Evolutionary conservation across 2,113 vertebrate genomes (phyloP), one percentile per base, ranked within the genome.

Genomic region (Laterallus jamaicensis): DNA sequence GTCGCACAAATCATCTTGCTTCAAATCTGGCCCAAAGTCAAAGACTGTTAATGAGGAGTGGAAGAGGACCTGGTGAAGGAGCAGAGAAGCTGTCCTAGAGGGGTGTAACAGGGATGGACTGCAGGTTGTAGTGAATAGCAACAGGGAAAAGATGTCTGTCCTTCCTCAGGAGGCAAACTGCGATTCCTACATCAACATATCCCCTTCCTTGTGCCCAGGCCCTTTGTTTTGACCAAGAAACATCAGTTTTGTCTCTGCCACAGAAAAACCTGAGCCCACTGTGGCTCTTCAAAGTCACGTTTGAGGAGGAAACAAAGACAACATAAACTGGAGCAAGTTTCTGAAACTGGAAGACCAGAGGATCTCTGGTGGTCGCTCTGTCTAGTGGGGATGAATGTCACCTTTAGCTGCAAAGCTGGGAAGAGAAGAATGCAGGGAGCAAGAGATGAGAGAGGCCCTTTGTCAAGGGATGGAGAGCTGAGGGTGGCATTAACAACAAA

Each of bases 111-210:
- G 79, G 64, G 32, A 9, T 0, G 1, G 16, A 13, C 39, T 60
- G 66, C 19, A 32, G 82, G 19, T 6, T 3, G 0, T 5, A 31
- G 76, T 13, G 73, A 19, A 6, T 10, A 59, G 31, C 4, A 16
- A 0, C n/a, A 50, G 60, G 70, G 60, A 78, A n/a, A 47, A 17
- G 15, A 17, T 32, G 32, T 12, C 7, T 25, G 29, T 73, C 37
- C 12, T 11, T 29, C 58, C 35, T 25, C 35, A 10, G 11, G 70
- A 25, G 54, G 9, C 10, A 1, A 2, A 0, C 0, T 6, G 44
- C 29, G 60, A 5, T 50, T 10, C 60, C 47, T n/a, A 4, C 67
- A 4, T 3, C 25, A 11, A 28, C 37, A 8, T 40, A 40, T 24
- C 35, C 55, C 52, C 35, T 71, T 1, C 44, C 24, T 47, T 10